phyloP scores from a whole-genome alignment of 30 jellyfish, hydroid and myxozoan genomes.

The Turritopsis rubra region DNA sequence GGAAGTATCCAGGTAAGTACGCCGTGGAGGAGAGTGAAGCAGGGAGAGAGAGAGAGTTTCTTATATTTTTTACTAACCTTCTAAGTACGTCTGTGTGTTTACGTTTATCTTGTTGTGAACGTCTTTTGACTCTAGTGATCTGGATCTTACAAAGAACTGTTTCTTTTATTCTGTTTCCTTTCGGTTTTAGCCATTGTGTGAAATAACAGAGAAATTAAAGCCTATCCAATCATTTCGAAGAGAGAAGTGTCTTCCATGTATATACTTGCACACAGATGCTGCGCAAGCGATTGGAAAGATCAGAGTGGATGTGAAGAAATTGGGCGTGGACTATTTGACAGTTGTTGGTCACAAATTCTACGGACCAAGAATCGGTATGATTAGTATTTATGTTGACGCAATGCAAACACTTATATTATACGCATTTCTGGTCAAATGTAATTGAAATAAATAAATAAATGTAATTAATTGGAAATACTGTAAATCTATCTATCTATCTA shows the following conservation, averaged over 20 bases:
- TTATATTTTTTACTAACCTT: neutral
- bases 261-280: slow-evolving; percentile 87
- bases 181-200: slow-evolving; percentile 57
- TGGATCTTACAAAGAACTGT: no score
- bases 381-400: neutral
- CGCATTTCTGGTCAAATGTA: no score
- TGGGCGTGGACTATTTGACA: slow-evolving; percentile 88
- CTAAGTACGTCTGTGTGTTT: no score
- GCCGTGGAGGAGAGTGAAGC: no score
- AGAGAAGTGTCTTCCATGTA: slow-evolving; percentile 7
- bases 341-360: slow-evolving; percentile 93
- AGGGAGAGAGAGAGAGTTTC: no score
- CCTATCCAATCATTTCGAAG: slow-evolving; percentile 28
- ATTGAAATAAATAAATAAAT: no score
- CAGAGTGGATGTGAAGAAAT: slow-evolving; percentile 46
- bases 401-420: no score
- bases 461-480: no score
- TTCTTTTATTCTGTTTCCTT: no score
- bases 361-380: slow-evolving; percentile 87
- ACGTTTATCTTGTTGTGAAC: no score
- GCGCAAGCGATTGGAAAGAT: slow-evolving; percentile 95
- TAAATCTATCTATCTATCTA: neutral
- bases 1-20: slow-evolving; percentile 96
- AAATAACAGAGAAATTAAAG: slow-evolving; percentile 30
- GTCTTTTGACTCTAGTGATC: no score